phyloP scores from a whole-genome alignment of 2,888 invertebrate species.

The Aspidiotus destructor region DNA sequence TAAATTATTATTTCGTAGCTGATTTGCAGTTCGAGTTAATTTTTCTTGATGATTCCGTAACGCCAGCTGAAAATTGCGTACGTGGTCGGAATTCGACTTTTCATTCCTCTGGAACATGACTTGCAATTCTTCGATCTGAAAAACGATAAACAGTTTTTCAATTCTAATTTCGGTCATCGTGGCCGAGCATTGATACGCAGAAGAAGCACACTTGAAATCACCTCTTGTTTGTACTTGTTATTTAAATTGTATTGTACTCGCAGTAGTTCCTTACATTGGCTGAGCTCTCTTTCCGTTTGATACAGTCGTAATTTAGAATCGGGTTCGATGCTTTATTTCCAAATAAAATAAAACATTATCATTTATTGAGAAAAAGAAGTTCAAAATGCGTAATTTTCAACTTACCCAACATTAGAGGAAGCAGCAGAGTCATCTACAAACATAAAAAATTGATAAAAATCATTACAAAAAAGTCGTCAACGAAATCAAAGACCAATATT shows the following conservation, averaged over 20 bases:
- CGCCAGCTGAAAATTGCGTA: slow-evolving; percentile 13
- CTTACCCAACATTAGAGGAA: neutral
- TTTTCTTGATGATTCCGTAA: slow-evolving; percentile 25
- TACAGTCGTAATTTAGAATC: slow-evolving; percentile 14
- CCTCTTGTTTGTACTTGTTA: slow-evolving; percentile 29
- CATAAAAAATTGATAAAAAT: too few relatives aligned
- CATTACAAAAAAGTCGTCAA: too few relatives aligned
- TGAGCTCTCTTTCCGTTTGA: slow-evolving; percentile 12
- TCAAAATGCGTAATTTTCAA: neutral
- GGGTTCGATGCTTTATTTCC: neutral
- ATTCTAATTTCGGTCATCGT: neutral
- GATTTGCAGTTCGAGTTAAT: neutral
- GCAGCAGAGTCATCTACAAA: neutral
- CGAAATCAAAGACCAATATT: neutral
- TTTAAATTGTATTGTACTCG: slow-evolving; percentile 22
- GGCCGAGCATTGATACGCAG: neutral
- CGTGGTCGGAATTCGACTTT: slow-evolving; percentile 9
- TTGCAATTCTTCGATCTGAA: slow-evolving; percentile 24
- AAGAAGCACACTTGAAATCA: neutral
- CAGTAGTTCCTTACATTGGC: slow-evolving; percentile 27
- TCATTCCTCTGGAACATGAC: slow-evolving; percentile 27
- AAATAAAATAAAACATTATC: neutral
- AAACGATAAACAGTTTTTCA: neutral
- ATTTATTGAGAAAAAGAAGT: too few relatives aligned
- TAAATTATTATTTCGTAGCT: slow-evolving; percentile 10